Conservation (phyloP, 2,113 vertebrate species). For the Dissostichus mawsoni region DNA sequence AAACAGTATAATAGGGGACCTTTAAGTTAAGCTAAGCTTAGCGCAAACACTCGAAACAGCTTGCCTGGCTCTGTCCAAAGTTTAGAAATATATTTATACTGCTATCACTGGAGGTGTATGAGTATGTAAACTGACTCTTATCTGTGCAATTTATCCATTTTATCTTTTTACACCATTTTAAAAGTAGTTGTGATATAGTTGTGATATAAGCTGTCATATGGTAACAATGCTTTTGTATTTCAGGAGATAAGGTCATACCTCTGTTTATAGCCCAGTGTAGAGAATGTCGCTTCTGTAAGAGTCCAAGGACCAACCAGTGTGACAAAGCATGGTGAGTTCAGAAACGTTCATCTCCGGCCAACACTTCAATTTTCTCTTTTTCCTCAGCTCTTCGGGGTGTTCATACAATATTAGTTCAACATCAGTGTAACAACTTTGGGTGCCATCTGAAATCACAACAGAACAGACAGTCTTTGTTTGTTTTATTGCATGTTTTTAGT, state of each 20-base stretch:
- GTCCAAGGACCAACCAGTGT: constrained; percentile 87
- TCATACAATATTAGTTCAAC: neutral
- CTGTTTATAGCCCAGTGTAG: constrained; percentile 85
- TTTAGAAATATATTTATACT: neutral
- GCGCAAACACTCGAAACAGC: neutral
- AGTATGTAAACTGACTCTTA: neutral
- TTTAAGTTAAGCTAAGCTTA: neutral
- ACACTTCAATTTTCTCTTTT: neutral
- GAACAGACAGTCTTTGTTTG: neutral
- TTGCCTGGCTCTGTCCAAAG: neutral
- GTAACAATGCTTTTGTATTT: constrained; percentile 15
- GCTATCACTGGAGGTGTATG: neutral
- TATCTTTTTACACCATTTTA: neutral
- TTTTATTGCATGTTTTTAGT: neutral
- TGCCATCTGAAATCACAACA: neutral
- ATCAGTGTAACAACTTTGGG: neutral
- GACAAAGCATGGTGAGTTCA: constrained; percentile 80
- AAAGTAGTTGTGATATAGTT: neutral
- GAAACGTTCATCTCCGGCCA: neutral
- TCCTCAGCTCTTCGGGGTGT: neutral
- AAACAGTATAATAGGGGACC: too few species aligned
- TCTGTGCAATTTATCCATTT: neutral
- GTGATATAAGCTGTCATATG: neutral
- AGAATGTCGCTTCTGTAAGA: constrained; percentile 85
- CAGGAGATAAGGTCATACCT: constrained; percentile 91